Conservation (phyloP, 2,113 vertebrate species). For the Rhinolophus sinicus region DNA sequence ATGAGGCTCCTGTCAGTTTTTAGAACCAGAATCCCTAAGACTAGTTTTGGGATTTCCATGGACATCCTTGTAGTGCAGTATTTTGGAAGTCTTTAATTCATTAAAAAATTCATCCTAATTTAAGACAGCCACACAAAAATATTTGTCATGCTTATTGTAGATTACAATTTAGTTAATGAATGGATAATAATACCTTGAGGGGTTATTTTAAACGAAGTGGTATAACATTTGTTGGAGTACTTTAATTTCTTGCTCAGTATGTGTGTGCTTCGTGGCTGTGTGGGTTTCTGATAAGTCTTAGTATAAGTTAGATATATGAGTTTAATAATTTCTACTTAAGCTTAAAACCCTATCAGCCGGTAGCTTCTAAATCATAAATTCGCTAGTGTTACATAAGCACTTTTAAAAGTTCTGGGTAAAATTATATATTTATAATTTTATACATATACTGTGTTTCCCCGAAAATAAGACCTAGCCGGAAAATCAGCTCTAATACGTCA, state of each 20-base stretch:
- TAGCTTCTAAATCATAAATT: constrained; percentile 17
- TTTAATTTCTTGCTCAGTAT: constrained; percentile 28
- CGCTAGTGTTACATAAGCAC: background rate
- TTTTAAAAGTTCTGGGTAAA: constrained; percentile 33
- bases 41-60: background rate
- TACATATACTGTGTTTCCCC: too few species aligned
- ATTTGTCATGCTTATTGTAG: background rate
- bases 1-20: background rate
- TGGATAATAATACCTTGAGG: background rate
- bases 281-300: background rate
- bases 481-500: too few species aligned
- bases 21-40: background rate
- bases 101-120: background rate
- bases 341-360: background rate
- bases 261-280: background rate
- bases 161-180: background rate
- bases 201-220: background rate
- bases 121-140: background rate
- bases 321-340: constrained; percentile 34
- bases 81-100: background rate
- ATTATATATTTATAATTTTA: background rate
- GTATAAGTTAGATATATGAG: background rate
- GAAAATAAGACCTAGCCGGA: too few species aligned
- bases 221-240: background rate
- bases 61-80: background rate